Conservation (phyloP, 2,888 invertebrate genomes). For the Trissolcus brochymenae region DNA sequence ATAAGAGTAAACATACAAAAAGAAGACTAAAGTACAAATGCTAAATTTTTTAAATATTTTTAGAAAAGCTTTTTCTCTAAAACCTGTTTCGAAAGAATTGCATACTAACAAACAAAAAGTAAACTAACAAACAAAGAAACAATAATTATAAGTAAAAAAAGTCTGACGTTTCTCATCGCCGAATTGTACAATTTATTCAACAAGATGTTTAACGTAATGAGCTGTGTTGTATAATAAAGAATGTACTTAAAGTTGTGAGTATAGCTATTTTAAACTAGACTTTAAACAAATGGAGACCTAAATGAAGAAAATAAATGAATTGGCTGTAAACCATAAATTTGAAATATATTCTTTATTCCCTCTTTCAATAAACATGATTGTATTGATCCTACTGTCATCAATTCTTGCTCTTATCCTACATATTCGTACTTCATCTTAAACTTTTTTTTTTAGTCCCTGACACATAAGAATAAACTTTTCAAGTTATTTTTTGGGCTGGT, state of each 20-base stretch:
- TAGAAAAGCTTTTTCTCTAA: too few species aligned
- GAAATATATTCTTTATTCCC: slow-evolving; percentile 59
- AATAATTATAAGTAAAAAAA: slow-evolving; percentile 7
- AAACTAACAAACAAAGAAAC: slow-evolving; percentile 9
- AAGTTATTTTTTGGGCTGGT: slow-evolving; percentile 4
- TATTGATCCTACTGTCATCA: slow-evolving; percentile 27
- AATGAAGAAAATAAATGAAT: slow-evolving; percentile 33
- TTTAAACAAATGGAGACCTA: slow-evolving; percentile 27
- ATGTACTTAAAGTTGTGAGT: slow-evolving; percentile 42
- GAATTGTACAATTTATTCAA: slow-evolving; percentile 26
- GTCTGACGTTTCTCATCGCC: slow-evolving; percentile 32
- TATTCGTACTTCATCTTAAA: slow-evolving; percentile 15
- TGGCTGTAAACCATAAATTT: slow-evolving; percentile 47
- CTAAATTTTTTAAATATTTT: too few species aligned
- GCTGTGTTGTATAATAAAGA: slow-evolving; percentile 44
- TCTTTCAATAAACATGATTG: slow-evolving; percentile 30
- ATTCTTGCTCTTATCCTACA: slow-evolving; percentile 31
- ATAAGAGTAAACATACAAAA: too few species aligned
- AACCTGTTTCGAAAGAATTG: too few species aligned
- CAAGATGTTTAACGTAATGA: slow-evolving; percentile 11
- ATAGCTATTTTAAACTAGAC: slow-evolving; percentile 37
- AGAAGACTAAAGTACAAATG: too few species aligned
- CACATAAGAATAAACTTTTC: slow-evolving; percentile 29
- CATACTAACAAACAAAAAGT: slow-evolving; percentile 1
- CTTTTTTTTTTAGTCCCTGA: slow-evolving; percentile 19